Base-by-base conservation (phyloP, 2,797 vertebrate genomes). In the Gymnothorax javanicus region DNA sequence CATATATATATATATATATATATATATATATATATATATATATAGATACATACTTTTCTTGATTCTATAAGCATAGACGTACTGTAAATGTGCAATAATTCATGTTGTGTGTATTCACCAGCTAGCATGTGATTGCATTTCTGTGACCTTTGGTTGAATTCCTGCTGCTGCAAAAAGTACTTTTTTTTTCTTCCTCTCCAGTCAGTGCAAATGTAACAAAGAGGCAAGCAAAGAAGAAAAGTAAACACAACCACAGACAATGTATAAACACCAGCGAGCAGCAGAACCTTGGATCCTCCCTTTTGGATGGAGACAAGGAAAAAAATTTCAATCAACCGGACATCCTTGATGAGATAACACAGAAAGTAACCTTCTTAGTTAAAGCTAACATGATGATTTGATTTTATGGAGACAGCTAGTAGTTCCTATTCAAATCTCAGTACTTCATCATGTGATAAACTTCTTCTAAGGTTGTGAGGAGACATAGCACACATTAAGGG, bases 301-400 rank as follows among this genome's bases (percentile, higher is more conserved):
- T 50, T 77, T 52, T 81, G 77, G 77, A 50, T 54, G 77, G 20
- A 56, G 56, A 56, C 52, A 81, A 81, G 52, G 52, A 81, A 56
- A 56, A 23, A 52, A 81, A 56, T 81, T 79, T 52, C 75, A 23
- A 23, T 79, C 75, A 2, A 17, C 75, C 33, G 75, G 17, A 54
- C 54, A 23, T 81, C 50, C n/a, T 56, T 81, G 77, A 81, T 56
- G n/a, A 81, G 77, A 81, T 81, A 81, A 81, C 50, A n/a, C 52
- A 50, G 25, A 3, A 81, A 11, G 52, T 56, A 81, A 81, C 50
- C 52, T 56, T 81, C 77, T 54, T 8, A n/a, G 77, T 81, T 8
- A 81, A 81, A 7, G 77, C 17, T 54, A 56, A 81, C 52, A 81
- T 81, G 77, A 20, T 12, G 52, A 56, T 7, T 54, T n/a, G 7